Percentiles rank a stretch among this genome's conserved stretches.
phyloP scores from a whole-genome alignment of 2,113 vertebrate species.

The Pituophis catenifer region DNA sequence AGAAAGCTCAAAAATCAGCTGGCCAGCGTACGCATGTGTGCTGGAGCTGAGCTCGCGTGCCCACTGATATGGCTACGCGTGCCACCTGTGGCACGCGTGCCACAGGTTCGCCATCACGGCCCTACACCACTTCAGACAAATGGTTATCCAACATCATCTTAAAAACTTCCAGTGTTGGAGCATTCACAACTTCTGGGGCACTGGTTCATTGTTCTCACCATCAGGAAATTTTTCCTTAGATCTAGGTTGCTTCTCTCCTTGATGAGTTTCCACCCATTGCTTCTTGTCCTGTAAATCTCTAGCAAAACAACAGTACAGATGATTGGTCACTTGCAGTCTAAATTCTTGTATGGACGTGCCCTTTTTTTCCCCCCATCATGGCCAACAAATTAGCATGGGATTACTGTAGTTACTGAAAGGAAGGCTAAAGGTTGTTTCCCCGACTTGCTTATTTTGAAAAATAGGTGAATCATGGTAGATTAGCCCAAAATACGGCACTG shows the following conservation, averaged over 20 bases:
- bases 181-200: neutral
- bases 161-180: neutral
- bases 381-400: neutral
- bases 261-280: neutral
- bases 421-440: neutral
- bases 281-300: neutral
- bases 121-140: too few species aligned
- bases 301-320: neutral
- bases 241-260: neutral
- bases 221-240: neutral
- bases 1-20: too few species aligned
- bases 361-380: neutral
- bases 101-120: too few species aligned
- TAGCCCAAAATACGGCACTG: neutral
- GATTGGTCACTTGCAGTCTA: neutral
- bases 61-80: too few species aligned
- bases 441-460: neutral
- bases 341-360: neutral
- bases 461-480: neutral
- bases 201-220: too few species aligned
- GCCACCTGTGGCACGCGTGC: too few species aligned
- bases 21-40: too few species aligned
- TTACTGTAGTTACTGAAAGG: neutral
- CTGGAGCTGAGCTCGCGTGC: too few species aligned
- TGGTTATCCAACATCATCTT: neutral